These are phyloP conservation scores for Corythaeola cristata DNA, from an alignment of 2,113 vertebrate genomes.

Conservation along the genomic window DNA sequence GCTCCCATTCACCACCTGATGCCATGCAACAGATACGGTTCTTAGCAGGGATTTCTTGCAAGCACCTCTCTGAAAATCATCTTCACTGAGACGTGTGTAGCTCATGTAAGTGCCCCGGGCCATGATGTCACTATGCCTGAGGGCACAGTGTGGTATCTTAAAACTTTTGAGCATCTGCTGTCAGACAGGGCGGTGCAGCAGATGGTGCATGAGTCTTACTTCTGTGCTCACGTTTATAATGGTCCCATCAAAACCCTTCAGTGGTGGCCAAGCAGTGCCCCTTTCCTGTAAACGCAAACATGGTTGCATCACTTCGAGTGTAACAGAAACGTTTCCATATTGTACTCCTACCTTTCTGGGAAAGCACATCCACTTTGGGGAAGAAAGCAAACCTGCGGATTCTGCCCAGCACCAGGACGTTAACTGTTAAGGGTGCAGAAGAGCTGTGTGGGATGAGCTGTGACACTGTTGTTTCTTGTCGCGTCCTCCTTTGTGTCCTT, in stretches of 20 bases:
- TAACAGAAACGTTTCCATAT: not conserved
- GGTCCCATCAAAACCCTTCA: not conserved
- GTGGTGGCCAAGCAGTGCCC: not conserved
- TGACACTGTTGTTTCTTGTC: not conserved
- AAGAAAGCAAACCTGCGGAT: not conserved
- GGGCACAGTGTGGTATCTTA: not conserved
- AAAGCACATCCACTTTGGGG: not conserved
- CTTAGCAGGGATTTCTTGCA: not conserved
- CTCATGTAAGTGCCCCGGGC: not conserved
- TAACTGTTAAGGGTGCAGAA: not conserved
- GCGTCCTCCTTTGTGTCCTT: not conserved
- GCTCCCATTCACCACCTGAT: not conserved
- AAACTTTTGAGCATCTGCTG: not conserved
- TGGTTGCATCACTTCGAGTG: rapidly evolving
- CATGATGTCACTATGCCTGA: not conserved
- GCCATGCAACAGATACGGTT: not conserved
- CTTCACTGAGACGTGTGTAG: no score
- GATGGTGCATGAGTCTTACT: not conserved
- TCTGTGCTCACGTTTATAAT: not conserved
- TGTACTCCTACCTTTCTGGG: not conserved
- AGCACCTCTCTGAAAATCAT: not conserved
- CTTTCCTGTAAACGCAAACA: not conserved
- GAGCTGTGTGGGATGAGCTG: not conserved
- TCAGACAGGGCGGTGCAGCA: not conserved
- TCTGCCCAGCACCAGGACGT: not conserved